A percentile compares a stretch with the other conserved stretches of the same genome.
phyloP scores from a whole-genome alignment of 2,888 invertebrate species.

The Ochlodes sylvanus region DNA sequence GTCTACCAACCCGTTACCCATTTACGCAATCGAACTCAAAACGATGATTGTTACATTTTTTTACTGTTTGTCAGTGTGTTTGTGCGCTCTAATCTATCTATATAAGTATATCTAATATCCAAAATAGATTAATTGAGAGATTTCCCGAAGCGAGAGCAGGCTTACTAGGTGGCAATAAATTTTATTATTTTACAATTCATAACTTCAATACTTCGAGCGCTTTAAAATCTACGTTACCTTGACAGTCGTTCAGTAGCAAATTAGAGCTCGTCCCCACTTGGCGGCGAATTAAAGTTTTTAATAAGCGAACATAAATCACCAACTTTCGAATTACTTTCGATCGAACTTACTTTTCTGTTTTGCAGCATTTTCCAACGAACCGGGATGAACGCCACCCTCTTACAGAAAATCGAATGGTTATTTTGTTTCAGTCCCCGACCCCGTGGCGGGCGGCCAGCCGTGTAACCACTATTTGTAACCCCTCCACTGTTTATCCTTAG shows the following conservation, averaged over 20 bases:
- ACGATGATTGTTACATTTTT: no score
- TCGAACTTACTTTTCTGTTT: background rate
- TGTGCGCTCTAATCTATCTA: no score
- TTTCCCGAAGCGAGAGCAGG: no score
- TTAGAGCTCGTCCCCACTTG: background rate
- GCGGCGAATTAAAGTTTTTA: background rate
- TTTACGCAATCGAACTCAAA: no score
- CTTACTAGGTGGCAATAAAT: no score
- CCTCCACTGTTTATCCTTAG: slow-evolving; percentile 11
- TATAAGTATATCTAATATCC: no score
- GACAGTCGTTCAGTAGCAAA: background rate
- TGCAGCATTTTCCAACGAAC: background rate
- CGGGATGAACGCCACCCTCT: slow-evolving; percentile 5
- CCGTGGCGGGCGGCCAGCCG: slow-evolving; percentile 12
- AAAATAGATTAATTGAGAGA: no score
- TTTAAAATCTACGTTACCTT: background rate
- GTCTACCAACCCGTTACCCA: no score
- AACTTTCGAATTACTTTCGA: background rate
- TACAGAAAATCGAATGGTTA: slow-evolving; percentile 22
- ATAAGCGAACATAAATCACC: no score
- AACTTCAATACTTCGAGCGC: no score
- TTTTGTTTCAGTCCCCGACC: slow-evolving; percentile 15
- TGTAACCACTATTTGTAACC: slow-evolving; percentile 30
- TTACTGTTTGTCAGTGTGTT: no score
- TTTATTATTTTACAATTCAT: no score